Evolutionary conservation across 1,140 invertebrate species (phyloP).

Genomic region (Charaxes varanes): DNA sequence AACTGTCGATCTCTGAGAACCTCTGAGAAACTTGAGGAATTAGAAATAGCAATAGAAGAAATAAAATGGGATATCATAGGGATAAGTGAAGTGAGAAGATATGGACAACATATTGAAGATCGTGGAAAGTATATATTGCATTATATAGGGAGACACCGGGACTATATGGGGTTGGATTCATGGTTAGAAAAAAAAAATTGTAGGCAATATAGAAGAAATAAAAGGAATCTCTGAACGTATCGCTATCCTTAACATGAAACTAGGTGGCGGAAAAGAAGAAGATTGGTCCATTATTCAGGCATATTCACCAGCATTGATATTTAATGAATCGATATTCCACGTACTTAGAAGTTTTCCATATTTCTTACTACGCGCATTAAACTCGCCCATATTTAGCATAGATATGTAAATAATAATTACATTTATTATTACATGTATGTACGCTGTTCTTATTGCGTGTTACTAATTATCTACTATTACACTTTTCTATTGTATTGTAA

Average conservation of each 20-base stretch:
- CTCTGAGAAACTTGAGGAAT: neutral
- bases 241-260: slow-evolving; percentile 14
- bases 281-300: too few species aligned
- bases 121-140: slow-evolving; percentile 8
- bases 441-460: too few species aligned
- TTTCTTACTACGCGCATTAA: too few species aligned
- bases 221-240: slow-evolving; percentile 11
- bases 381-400: too few species aligned
- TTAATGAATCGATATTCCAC: too few species aligned
- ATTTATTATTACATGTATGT: too few species aligned
- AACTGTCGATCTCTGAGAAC: slow-evolving; percentile 3
- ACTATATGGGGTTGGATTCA: slow-evolving; percentile 10
- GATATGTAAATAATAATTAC: too few species aligned
- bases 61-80: too few species aligned
- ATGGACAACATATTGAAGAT: slow-evolving; percentile 1
- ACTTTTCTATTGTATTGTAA: too few species aligned
- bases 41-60: slow-evolving; percentile 1
- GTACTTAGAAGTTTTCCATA: too few species aligned
- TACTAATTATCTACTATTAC: too few species aligned
- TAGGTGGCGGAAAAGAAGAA: slow-evolving; percentile 4
- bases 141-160: slow-evolving; percentile 11
- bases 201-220: slow-evolving; percentile 8
- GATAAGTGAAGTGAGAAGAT: slow-evolving; percentile 1
- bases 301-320: slow-evolving; percentile 12
- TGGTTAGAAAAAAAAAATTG: slow-evolving; percentile 7